Evolutionary conservation across 1,140 invertebrate genomes (phyloP).

Genomic region (Drosophila grimshawi): DNA sequence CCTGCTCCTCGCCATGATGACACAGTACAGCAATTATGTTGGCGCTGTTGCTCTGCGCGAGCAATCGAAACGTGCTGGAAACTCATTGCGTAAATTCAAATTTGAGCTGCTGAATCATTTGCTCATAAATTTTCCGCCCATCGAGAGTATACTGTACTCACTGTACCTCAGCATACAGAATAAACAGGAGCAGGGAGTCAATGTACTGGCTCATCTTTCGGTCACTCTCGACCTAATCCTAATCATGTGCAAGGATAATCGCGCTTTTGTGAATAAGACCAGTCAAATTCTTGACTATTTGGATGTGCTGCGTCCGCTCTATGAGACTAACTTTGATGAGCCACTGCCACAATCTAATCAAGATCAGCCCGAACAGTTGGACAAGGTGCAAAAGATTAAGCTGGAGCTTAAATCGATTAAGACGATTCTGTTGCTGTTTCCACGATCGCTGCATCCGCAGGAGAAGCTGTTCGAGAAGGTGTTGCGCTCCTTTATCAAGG

Average conservation of each 20-base stretch:
- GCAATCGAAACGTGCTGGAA: constrained; percentile 67
- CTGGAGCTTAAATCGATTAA: constrained; percentile 89
- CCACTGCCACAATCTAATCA: not conserved
- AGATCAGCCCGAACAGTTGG: constrained; percentile 4
- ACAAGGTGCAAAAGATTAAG: constrained; percentile 75
- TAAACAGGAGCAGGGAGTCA: constrained; percentile 8
- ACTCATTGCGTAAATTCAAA: constrained; percentile 72
- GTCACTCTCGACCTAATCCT: constrained; percentile 72
- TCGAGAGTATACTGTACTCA: constrained; percentile 70
- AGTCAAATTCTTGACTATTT: constrained; percentile 79
- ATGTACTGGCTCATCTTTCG: constrained; percentile 73
- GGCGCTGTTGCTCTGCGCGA: constrained; percentile 58
- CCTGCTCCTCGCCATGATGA: constrained; percentile 75
- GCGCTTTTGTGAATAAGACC: constrained; percentile 78
- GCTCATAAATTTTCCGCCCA: constrained; percentile 71
- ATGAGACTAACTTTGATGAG: constrained; percentile 58
- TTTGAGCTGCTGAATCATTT: constrained; percentile 83
- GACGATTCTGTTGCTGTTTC: constrained; percentile 87
- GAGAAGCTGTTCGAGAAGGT: constrained; percentile 87
- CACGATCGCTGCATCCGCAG: constrained; percentile 86
- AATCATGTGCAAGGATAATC: constrained; percentile 76
- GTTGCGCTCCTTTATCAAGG: constrained; percentile 86
- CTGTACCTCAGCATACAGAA: constrained; percentile 60
- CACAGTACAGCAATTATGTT: constrained; percentile 78
- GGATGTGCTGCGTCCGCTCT: constrained; percentile 70